These are phyloP conservation scores for Mesochorus sp. DNA, from an alignment of 2,888 invertebrate species.

Conservation along the genomic window DNA sequence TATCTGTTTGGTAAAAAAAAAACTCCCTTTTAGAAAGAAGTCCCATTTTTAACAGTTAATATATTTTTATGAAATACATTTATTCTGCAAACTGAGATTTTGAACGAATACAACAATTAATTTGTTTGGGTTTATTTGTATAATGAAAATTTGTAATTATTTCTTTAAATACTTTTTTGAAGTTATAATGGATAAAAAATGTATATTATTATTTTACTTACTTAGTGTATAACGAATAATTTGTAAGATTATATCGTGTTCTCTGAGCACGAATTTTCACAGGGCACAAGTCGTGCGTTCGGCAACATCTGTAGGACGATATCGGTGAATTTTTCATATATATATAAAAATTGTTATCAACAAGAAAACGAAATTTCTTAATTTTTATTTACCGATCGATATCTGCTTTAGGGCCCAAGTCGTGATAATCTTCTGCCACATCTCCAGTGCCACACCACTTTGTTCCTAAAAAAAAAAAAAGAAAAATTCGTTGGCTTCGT, in stretches of 20 bases:
- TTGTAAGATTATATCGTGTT: conserved; percentile 91
- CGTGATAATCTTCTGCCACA: conserved; percentile 91
- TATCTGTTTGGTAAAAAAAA: no score
- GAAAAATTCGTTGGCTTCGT: no score
- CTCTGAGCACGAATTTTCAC: conserved; percentile 89
- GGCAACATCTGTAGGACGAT: conserved; percentile 86
- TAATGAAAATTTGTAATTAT: no score
- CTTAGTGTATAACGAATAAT: conserved; percentile 93
- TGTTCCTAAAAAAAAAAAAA: conserved; percentile 86
- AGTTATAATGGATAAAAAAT: not conserved
- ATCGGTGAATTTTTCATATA: not conserved
- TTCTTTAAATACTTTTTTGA: no score
- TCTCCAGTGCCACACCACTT: conserved; percentile 97
- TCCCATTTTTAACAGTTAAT: no score
- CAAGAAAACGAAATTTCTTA: not conserved
- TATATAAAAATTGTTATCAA: no score
- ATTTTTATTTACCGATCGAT: conserved; percentile 74
- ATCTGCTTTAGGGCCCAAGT: conserved; percentile 88
- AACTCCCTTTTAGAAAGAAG: no score
- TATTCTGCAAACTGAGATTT: no score
- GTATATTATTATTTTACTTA: conserved; percentile 74
- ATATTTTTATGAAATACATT: no score
- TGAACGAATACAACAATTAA: no score
- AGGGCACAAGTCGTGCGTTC: conserved; percentile 95
- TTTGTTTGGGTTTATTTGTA: no score